A percentile compares a stretch with the other conserved stretches of the same genome.
These are phyloP conservation scores for Petrocephalus sullivani DNA, from an alignment of 2,797 vertebrate genomes.

Conservation along the genomic window DNA sequence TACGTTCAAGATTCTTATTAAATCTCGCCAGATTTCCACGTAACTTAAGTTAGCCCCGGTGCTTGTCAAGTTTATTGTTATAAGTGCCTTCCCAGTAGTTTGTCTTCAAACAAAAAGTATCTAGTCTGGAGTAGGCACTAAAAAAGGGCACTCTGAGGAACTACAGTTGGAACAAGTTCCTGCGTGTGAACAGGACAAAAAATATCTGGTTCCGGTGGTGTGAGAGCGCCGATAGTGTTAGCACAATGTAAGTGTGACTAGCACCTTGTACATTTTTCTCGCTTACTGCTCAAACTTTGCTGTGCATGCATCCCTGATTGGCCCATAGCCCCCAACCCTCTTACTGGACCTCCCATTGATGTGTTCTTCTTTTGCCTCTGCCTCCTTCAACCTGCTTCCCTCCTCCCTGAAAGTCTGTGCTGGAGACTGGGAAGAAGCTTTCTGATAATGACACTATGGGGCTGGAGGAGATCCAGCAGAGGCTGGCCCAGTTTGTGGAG, in stretches of 20 bases:
- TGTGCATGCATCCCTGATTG: background rate
- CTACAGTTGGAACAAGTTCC: too few species aligned
- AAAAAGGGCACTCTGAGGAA: too few species aligned
- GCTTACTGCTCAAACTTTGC: background rate
- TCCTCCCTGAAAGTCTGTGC: slow-evolving; percentile 72
- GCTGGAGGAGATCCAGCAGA: slow-evolving; percentile 96
- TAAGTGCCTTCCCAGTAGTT: too few species aligned
- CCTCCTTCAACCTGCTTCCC: background rate
- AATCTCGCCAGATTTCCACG: too few species aligned
- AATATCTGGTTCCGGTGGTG: background rate
- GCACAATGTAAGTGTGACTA: background rate
- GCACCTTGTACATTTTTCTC: background rate
- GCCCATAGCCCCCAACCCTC: background rate
- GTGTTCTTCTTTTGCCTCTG: background rate
- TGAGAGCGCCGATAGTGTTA: background rate
- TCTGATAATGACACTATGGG: slow-evolving; percentile 96
- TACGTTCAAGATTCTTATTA: too few species aligned
- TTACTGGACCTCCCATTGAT: background rate
- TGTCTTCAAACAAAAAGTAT: too few species aligned
- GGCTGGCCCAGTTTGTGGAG: slow-evolving; percentile 89
- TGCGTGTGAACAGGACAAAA: too few species aligned
- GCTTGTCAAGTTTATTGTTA: too few species aligned
- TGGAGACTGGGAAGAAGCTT: slow-evolving; percentile 91
- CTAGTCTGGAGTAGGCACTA: too few species aligned
- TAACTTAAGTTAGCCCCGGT: too few species aligned